Evolutionary conservation across 2,888 invertebrate species (phyloP).

Genomic region (Metellina segmentata): DNA sequence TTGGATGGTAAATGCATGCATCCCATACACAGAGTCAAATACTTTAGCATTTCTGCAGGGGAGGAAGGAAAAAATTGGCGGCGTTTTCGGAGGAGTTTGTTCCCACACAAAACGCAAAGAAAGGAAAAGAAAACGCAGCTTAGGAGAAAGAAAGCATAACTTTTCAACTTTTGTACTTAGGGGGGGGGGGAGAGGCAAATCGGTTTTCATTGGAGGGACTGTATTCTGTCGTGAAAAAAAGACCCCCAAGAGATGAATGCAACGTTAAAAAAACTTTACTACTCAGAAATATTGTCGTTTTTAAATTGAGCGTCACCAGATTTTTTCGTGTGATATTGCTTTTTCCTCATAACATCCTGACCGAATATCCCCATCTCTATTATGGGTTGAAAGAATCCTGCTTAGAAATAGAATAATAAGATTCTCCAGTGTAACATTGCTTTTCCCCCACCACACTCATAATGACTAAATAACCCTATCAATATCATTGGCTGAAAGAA

Average conservation of each 20-base stretch:
- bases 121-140: constrained; percentile 8
- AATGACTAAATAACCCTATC: too few species aligned
- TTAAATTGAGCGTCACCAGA: too few species aligned
- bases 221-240: not conserved
- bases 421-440: too few species aligned
- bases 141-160: constrained; percentile 50
- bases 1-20: constrained; percentile 54
- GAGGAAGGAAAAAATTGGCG: not conserved
- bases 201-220: constrained; percentile 33
- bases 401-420: too few species aligned
- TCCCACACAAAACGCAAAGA: not conserved
- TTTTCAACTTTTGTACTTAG: constrained; percentile 65
- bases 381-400: too few species aligned
- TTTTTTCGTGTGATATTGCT: too few species aligned
- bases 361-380: too few species aligned
- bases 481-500: too few species aligned
- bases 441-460: too few species aligned
- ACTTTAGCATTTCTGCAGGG: not conserved
- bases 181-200: constrained; percentile 1
- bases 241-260: not conserved
- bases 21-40: constrained; percentile 55
- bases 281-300: too few species aligned
- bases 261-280: too few species aligned
- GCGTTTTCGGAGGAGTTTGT: not conserved
- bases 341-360: not conserved